A percentile compares a stretch with the other conserved stretches of the same genome.
phyloP scores from a whole-genome alignment of 1,140 invertebrate species.

The Papilio machaon region DNA sequence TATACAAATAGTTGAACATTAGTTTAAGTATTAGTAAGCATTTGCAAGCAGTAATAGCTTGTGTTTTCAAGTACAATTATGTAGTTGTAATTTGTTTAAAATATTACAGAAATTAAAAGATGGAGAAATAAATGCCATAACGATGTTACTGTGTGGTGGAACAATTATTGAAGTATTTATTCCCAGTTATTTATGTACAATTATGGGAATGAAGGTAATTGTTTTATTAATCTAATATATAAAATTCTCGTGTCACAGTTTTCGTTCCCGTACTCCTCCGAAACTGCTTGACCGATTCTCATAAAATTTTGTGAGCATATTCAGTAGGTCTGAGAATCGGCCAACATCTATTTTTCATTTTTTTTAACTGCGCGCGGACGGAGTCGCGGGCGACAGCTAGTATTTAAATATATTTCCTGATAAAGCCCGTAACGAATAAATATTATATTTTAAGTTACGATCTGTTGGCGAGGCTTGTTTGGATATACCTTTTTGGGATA shows the following conservation, averaged over 20 bases:
- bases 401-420: background rate
- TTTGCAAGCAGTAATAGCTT: too few species aligned
- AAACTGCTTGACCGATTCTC: too few species aligned
- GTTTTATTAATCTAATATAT: background rate
- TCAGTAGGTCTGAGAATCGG: too few species aligned
- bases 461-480: slow-evolving; percentile 63
- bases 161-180: slow-evolving; percentile 55
- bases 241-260: too few species aligned
- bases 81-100: background rate
- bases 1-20: slow-evolving; percentile 23
- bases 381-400: too few species aligned
- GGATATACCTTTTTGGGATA: slow-evolving; percentile 65
- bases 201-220: slow-evolving; percentile 59
- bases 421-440: background rate
- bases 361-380: too few species aligned
- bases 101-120: slow-evolving; percentile 58
- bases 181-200: slow-evolving; percentile 62
- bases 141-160: slow-evolving; percentile 53
- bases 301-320: too few species aligned
- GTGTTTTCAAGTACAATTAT: slow-evolving; percentile 32
- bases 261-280: too few species aligned
- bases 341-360: too few species aligned
- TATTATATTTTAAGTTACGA: slow-evolving; percentile 49
- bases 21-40: slow-evolving; percentile 21
- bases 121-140: slow-evolving; percentile 59